A percentile compares a stretch with the other conserved stretches of the same genome.
These are phyloP conservation scores for Oplegnathus fasciatus DNA, from an alignment of 2,113 vertebrate genomes.

Conservation along the genomic window DNA sequence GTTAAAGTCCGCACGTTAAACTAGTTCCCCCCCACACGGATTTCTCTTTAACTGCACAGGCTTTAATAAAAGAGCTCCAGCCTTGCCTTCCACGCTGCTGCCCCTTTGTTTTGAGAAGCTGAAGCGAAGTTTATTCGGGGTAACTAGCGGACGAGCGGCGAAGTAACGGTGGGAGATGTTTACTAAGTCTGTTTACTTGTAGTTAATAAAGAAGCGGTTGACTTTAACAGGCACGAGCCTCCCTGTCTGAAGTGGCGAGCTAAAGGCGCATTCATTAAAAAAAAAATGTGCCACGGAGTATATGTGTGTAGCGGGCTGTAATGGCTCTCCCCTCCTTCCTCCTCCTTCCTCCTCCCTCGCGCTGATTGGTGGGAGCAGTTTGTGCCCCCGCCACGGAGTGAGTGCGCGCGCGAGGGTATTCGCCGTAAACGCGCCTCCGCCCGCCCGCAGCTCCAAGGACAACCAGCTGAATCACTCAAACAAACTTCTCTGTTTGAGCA, in stretches of 20 bases:
- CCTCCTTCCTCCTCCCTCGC: too few species aligned
- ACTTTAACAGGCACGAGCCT: background rate
- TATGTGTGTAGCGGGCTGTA: constrained; percentile 54
- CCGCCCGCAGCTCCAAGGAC: background rate
- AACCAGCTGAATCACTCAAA: background rate
- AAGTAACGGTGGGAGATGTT: constrained; percentile 5
- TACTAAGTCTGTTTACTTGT: background rate
- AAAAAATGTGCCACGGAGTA: constrained; percentile 12
- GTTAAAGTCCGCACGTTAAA: background rate
- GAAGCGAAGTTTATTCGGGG: background rate
- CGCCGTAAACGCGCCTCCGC: background rate
- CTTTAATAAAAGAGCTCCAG: background rate
- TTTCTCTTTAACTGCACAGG: too few species aligned
- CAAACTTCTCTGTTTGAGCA: background rate
- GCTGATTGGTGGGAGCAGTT: constrained; percentile 65
- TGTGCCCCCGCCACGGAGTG: background rate
- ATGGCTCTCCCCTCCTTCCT: background rate
- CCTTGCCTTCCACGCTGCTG: background rate
- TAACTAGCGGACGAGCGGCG: background rate
- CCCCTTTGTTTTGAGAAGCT: background rate
- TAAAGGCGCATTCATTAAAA: background rate
- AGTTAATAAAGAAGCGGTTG: constrained; percentile 11
- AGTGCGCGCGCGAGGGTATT: background rate
- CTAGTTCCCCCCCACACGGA: too few species aligned
- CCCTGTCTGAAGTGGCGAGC: background rate